Evolutionary conservation across 2,797 vertebrate species (phyloP).

Genomic region (Hydrolagus colliei): DNA sequence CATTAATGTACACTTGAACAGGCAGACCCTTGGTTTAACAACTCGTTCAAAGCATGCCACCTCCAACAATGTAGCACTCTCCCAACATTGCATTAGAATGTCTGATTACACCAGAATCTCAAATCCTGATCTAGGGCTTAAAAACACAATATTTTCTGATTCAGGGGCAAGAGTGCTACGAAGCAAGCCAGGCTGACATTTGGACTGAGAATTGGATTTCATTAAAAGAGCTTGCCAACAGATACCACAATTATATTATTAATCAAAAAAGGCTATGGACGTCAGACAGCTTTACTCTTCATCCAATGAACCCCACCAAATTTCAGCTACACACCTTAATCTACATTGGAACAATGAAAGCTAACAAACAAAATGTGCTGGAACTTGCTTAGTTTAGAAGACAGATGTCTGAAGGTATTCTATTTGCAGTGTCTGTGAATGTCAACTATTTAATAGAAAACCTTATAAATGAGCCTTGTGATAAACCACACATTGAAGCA

Average conservation of each 20-base stretch:
- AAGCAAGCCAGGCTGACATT: too few relatives aligned
- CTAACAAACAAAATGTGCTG: conserved; percentile 11
- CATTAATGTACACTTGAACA: too few relatives aligned
- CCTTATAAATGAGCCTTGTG: background rate
- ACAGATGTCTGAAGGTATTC: conserved; percentile 18
- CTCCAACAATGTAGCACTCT: too few relatives aligned
- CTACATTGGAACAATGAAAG: background rate
- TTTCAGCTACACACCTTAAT: background rate
- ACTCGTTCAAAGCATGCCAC: too few relatives aligned
- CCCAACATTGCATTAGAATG: too few relatives aligned
- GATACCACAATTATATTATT: background rate
- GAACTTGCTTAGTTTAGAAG: background rate
- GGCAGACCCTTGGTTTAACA: too few relatives aligned
- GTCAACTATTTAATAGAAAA: background rate
- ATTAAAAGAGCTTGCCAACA: background rate
- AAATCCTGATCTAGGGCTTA: too few relatives aligned
- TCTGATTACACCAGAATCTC: too few relatives aligned
- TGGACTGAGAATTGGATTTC: background rate
- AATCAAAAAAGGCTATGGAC: background rate
- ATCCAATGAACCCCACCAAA: background rate
- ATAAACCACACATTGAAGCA: background rate
- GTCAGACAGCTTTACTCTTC: background rate
- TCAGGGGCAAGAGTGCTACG: too few relatives aligned
- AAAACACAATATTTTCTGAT: too few relatives aligned
- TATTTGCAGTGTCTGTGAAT: conserved; percentile 2